Base-by-base conservation (phyloP, 2,113 vertebrate species). In the Calyptomena viridis region DNA sequence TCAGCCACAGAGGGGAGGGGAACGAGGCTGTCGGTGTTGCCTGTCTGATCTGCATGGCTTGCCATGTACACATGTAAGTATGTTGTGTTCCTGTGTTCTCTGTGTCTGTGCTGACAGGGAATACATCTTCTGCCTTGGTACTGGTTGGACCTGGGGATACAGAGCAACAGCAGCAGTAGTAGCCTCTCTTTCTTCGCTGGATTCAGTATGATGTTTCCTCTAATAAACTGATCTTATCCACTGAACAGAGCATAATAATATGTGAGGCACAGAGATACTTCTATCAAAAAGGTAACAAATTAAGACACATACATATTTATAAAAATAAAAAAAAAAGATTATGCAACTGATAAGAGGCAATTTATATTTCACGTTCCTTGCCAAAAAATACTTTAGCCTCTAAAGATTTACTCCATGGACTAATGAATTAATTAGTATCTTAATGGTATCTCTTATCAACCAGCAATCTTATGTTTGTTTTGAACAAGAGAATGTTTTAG, bases 401-500 rank as follows among this genome's bases (percentile, higher is more conserved):
- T 59, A 55, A 82, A 89, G 42, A 75, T 80, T 80, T 73, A 67
- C 17, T 69, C 42, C 14, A 42, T 5, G 6, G 35, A 84, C 52
- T 58, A 76, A 64, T 60, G 14, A 89, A 75, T 80, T 68, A 10
- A 55, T 80, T 77, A 87, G 18, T 73, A 55, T 88, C 62, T 79
- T 42, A 87, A 67, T 9, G 49, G 16, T 30, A 58, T 79, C 49
- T 84, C 89, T 77, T 60, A 78, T 55, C 90, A 93, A 68, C 37
- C 24, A 86, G 31, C 30, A 79, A 88, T 84, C 60, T 89, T 66
- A 27, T 52, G 17, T 68, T 89, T 93, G 31, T 77, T 95, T 85
- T 95, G 68, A 81, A 40, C 39, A 84, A 56, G 35, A 78, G 53
- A 87, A 84, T 60, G n/a, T 35, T 93, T 92, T 62, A 62, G 67